These are phyloP conservation scores for Tigriopus californicus DNA, from an alignment of 2,888 invertebrate species.

Conservation along the genomic window DNA sequence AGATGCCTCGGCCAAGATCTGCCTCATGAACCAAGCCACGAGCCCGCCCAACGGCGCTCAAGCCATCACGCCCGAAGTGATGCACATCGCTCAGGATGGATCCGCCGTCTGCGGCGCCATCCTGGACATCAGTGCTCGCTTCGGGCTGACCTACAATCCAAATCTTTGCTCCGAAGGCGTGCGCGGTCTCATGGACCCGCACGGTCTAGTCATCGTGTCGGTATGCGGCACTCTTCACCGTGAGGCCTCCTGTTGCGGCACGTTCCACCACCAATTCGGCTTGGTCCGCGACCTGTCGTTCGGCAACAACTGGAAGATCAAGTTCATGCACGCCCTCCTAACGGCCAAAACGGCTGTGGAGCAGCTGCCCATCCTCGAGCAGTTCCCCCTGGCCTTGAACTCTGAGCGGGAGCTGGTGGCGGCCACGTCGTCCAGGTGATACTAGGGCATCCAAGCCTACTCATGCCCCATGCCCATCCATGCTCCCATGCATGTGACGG, in stretches of 20 bases:
- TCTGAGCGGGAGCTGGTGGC: neutral
- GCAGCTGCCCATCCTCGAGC: neutral
- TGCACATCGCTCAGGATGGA: neutral
- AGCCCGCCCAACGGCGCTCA: neutral
- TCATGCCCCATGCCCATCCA: too few species aligned
- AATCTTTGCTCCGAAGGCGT: conserved; percentile 38
- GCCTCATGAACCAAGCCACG: neutral
- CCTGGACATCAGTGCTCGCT: neutral
- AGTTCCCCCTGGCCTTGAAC: neutral
- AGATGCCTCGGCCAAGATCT: conserved; percentile 30
- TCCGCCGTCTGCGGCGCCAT: neutral
- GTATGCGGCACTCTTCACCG: conserved; percentile 44
- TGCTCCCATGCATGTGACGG: too few species aligned
- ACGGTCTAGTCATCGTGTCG: conserved; percentile 41
- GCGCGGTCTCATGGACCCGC: conserved; percentile 37
- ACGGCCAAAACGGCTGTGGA: neutral
- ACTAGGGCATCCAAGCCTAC: neutral
- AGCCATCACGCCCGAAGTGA: neutral
- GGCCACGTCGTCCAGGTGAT: neutral
- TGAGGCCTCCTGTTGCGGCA: conserved; percentile 34
- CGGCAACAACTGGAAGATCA: conserved; percentile 48
- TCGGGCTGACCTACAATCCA: conserved; percentile 39
- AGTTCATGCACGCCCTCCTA: conserved; percentile 30
- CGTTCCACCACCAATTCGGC: conserved; percentile 44
- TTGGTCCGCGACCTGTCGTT: conserved; percentile 40